Evolutionary conservation across 2,113 vertebrate species (phyloP).

Genomic region (Crotalus viridis): DNA sequence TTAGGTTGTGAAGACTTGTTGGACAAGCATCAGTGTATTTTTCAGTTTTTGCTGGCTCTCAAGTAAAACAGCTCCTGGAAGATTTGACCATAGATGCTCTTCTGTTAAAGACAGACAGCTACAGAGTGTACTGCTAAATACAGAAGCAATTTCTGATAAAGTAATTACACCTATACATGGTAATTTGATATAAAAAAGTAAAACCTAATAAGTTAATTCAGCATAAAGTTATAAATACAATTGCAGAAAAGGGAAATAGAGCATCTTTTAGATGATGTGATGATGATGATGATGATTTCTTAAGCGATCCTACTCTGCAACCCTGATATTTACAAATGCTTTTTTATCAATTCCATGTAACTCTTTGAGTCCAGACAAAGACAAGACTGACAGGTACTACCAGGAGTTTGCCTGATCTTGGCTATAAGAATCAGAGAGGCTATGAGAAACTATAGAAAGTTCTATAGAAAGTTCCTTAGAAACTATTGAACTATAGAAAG

Average conservation of each 20-base stretch:
- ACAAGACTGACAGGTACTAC: neutral
- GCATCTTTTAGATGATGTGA: neutral
- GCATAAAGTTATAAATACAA: neutral
- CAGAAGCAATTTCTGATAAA: neutral
- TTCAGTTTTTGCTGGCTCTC: neutral
- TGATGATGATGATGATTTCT: neutral
- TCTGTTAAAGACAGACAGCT: neutral
- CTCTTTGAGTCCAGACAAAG: neutral
- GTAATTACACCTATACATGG: neutral
- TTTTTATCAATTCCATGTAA: neutral
- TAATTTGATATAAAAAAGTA: neutral
- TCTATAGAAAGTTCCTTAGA: too few relatives aligned
- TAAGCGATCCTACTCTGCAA: neutral
- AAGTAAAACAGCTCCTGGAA: neutral
- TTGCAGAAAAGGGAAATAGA: too few relatives aligned
- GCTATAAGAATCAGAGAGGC: neutral
- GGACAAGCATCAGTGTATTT: neutral
- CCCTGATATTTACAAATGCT: neutral
- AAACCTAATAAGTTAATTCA: neutral
- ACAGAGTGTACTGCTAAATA: neutral
- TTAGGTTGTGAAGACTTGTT: neutral
- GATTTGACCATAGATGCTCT: neutral
- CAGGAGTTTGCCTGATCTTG: neutral
- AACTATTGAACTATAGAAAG: neutral
- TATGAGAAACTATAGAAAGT: neutral